These are phyloP conservation scores for Parthenolecanium corni DNA, from an alignment of 2,888 invertebrate species.

Conservation along the genomic window DNA sequence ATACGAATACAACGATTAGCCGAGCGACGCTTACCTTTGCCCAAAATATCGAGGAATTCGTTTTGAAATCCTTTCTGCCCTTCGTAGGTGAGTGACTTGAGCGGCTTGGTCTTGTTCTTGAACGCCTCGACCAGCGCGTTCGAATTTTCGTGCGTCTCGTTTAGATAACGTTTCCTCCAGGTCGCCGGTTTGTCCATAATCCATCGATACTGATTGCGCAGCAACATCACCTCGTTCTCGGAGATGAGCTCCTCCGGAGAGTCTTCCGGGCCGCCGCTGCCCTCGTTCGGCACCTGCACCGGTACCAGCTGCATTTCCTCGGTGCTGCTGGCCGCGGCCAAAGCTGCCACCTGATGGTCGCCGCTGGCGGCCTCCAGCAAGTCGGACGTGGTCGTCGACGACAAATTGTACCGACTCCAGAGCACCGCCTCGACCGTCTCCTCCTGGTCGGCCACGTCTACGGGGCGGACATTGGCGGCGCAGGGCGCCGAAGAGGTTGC, in stretches of 20 bases:
- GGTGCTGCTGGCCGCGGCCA: too few species aligned
- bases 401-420: too few species aligned
- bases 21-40: slow-evolving; percentile 65
- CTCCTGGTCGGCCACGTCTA: not conserved
- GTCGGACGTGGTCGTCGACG: not conserved
- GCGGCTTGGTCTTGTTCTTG: slow-evolving; percentile 22
- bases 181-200: slow-evolving; percentile 18
- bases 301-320: slow-evolving; percentile 12
- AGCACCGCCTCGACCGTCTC: not conserved
- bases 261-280: not conserved
- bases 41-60: slow-evolving; percentile 70
- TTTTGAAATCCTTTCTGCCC: slow-evolving; percentile 46
- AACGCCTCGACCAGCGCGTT: slow-evolving; percentile 16
- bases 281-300: not conserved
- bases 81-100: slow-evolving; percentile 29
- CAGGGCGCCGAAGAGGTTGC: not conserved
- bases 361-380: too few species aligned
- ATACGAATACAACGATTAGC: too few species aligned
- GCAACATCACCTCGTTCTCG: slow-evolving; percentile 19
- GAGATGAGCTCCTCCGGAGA: slow-evolving; percentile 16
- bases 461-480: not conserved
- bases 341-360: too few species aligned
- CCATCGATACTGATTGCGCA: slow-evolving; percentile 23
- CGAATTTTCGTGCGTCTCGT: slow-evolving; percentile 2
- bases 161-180: slow-evolving; percentile 16